Evolutionary conservation across 2,888 invertebrate genomes (phyloP).

Genomic region (Drosophila seclusa): DNA sequence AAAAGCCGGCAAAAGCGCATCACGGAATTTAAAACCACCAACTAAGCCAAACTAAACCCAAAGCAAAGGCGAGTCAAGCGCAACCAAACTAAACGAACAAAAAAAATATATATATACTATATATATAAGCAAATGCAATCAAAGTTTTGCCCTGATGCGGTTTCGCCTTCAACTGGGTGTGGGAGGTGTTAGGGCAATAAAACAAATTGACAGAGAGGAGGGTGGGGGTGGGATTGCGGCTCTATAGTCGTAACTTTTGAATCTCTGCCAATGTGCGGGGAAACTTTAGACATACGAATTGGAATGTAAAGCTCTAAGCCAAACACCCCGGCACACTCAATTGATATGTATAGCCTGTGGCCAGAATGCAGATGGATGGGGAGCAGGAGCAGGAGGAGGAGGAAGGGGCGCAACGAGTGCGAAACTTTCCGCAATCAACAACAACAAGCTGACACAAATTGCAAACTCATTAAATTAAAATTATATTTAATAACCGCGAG

Average conservation of each 20-base stretch:
- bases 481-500: conserved; percentile 79
- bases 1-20: conserved; percentile 58
- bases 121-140: conserved; percentile 66
- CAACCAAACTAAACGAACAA: conserved; percentile 32
- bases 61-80: conserved; percentile 52
- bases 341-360: conserved; percentile 72
- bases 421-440: conserved; percentile 54
- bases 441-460: conserved; percentile 76
- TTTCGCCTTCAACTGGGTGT: not conserved
- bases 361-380: not conserved
- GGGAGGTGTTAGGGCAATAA: conserved; percentile 75
- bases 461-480: conserved; percentile 80
- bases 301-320: conserved; percentile 19
- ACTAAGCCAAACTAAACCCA: conserved; percentile 59
- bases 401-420: not conserved
- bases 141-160: conserved; percentile 60
- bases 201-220: conserved; percentile 46
- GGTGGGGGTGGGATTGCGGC: not conserved
- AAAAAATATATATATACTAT: conserved; percentile 16
- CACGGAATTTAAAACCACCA: conserved; percentile 44
- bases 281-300: conserved; percentile 60
- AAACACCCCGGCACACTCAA: conserved; percentile 37
- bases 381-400: not conserved
- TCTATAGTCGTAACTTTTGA: conserved; percentile 70
- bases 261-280: conserved; percentile 67